Evolutionary conservation across 2,797 vertebrate species (phyloP).

Genomic region (Podarcis lilfordi): DNA sequence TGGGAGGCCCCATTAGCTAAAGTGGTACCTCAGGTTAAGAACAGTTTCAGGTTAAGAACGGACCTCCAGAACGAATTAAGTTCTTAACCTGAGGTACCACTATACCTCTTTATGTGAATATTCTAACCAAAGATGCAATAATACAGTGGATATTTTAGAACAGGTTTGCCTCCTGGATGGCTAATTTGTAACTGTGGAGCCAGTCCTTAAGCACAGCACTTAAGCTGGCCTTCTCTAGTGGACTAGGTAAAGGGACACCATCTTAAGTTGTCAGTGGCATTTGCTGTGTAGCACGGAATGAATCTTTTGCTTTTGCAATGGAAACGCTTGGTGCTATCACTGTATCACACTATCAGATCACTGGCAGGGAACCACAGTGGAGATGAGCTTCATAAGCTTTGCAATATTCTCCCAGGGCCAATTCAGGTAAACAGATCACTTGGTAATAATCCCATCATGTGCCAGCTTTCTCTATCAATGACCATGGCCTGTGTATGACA

Average conservation of each 20-base stretch:
- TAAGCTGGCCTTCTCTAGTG: too few relatives aligned
- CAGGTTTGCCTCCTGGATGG: background rate
- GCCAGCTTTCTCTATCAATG: background rate
- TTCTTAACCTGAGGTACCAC: too few relatives aligned
- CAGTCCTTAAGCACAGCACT: too few relatives aligned
- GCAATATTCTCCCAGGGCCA: background rate
- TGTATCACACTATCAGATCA: constrained; percentile 27
- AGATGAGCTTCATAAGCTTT: constrained; percentile 35
- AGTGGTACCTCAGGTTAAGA: too few relatives aligned
- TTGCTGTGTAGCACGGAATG: background rate
- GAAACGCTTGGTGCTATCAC: background rate
- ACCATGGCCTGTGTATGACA: background rate
- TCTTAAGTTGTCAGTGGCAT: background rate
- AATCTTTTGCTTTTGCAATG: background rate
- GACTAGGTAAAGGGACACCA: too few relatives aligned
- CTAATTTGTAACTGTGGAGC: background rate
- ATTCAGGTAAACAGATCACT: background rate
- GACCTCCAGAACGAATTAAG: too few relatives aligned
- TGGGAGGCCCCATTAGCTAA: too few relatives aligned
- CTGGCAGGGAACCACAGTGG: constrained; percentile 10
- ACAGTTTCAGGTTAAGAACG: too few relatives aligned
- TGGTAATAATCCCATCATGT: background rate
- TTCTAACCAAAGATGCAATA: background rate
- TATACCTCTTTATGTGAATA: background rate
- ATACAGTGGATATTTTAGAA: constrained; percentile 6